Conservation (phyloP, 2,797 vertebrate genomes). For the Enteromius viviparus region DNA sequence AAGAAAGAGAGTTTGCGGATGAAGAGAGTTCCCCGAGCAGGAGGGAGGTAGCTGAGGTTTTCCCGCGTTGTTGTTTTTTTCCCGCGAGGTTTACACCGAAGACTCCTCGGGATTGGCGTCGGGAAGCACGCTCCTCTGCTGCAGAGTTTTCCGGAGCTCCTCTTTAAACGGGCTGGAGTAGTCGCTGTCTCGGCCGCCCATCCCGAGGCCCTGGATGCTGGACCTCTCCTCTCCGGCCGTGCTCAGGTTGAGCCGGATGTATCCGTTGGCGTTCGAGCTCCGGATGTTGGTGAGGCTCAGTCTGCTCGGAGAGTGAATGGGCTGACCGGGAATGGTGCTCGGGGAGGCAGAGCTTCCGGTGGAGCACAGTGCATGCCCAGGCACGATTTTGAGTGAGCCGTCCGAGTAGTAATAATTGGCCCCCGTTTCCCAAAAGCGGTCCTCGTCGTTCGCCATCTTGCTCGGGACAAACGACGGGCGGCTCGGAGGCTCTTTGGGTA, state of each 20-base stretch:
- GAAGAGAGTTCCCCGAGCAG: constrained; percentile 70
- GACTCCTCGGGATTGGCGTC: constrained; percentile 98
- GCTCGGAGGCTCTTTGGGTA: constrained; percentile 89
- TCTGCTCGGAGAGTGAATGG: constrained; percentile 90
- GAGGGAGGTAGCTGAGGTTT: constrained; percentile 83
- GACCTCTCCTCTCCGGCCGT: constrained; percentile 84
- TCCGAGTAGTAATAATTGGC: constrained; percentile 94
- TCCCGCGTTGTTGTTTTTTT: constrained; percentile 38
- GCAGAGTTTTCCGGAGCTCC: constrained; percentile 91
- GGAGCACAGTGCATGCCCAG: constrained; percentile 89
- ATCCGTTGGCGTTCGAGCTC: constrained; percentile 91
- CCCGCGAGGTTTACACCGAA: constrained; percentile 81
- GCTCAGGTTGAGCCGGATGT: constrained; percentile 90
- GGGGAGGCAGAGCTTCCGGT: constrained; percentile 83
- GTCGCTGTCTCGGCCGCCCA: constrained; percentile 79
- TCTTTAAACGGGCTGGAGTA: constrained; percentile 91
- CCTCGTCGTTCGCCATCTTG: constrained; percentile 86
- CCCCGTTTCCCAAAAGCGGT: constrained; percentile 95
- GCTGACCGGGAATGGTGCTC: constrained; percentile 87
- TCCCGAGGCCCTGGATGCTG: constrained; percentile 67
- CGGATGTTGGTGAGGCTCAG: constrained; percentile 91
- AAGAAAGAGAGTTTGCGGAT: constrained; percentile 58
- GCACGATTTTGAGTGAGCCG: constrained; percentile 95
- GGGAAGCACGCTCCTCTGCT: constrained; percentile 91
- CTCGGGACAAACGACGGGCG: constrained; percentile 82